A percentile compares a stretch with the other conserved stretches of the same genome.
Conservation (phyloP, 2,113 vertebrate species). For the Elephas maximus region DNA sequence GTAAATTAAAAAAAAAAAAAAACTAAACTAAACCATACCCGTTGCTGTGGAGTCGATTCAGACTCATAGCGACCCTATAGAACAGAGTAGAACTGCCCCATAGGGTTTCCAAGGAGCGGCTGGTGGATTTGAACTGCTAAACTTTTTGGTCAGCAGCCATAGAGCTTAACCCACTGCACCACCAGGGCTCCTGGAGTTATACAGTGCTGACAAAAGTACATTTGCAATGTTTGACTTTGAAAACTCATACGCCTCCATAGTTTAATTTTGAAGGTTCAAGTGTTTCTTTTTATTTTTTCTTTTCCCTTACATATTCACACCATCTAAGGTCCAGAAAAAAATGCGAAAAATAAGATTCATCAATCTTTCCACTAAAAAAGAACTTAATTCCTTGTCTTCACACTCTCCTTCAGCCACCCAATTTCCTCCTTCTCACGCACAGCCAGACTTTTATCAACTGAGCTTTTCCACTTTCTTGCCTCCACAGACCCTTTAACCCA, state of each 20-base stretch:
- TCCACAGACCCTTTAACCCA: neutral
- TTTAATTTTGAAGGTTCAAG: conserved; percentile 26
- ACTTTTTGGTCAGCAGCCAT: no score
- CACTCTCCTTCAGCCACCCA: neutral
- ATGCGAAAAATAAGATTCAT: neutral
- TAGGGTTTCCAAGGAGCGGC: no score
- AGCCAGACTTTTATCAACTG: neutral
- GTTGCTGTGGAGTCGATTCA: no score
- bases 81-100: no score
- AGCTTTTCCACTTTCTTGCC: neutral
- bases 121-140: no score
- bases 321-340: neutral
- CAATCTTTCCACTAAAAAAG: conserved; percentile 35
- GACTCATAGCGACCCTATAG: no score
- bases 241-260: conserved; percentile 19
- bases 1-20: no score
- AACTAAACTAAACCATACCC: no score
- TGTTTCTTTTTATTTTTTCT: conserved; percentile 20
- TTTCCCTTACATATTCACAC: conserved; percentile 25
- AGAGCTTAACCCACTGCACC: no score
- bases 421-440: neutral
- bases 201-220: neutral
- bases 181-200: no score
- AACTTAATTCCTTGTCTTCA: neutral
- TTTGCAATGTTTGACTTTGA: conserved; percentile 10